Evolutionary conservation across 2,113 vertebrate genomes (phyloP).

Genomic region (Psilopsiagon aurifrons): DNA sequence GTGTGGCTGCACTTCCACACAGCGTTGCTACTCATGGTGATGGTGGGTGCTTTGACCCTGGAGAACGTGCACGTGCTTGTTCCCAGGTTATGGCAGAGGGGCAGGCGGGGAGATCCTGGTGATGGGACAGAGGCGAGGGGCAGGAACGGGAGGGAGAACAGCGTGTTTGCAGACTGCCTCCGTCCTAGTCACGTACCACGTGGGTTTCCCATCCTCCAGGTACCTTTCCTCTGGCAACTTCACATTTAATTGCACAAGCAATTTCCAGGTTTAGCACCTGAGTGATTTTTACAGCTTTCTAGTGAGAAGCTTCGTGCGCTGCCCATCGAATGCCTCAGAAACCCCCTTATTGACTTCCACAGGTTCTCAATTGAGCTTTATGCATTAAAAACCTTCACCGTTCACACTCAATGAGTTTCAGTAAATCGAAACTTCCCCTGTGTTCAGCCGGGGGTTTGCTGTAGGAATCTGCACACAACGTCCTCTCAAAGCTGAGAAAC

Average conservation of each 20-base stretch:
- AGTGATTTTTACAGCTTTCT: background rate
- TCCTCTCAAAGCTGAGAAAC: background rate
- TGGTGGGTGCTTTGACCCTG: background rate
- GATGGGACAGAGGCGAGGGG: background rate
- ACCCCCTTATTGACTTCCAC: background rate
- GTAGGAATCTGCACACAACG: background rate
- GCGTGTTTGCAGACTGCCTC: background rate
- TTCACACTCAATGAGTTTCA: accelerated
- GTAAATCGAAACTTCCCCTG: background rate
- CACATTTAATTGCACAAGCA: background rate
- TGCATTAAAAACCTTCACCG: background rate
- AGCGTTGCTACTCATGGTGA: background rate
- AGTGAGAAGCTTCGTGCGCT: background rate
- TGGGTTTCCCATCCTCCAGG: background rate
- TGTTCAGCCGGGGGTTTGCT: background rate
- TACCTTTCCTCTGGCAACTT: background rate
- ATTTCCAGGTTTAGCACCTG: background rate
- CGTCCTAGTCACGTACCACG: accelerated
- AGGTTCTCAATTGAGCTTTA: background rate
- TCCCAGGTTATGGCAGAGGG: background rate
- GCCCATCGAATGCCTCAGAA: background rate
- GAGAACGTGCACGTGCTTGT: background rate
- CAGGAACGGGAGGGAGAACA: background rate
- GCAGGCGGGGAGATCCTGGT: background rate
- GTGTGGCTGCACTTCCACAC: background rate